phyloP scores from a whole-genome alignment of 2,797 vertebrate species.

The Sardinella longiceps region DNA sequence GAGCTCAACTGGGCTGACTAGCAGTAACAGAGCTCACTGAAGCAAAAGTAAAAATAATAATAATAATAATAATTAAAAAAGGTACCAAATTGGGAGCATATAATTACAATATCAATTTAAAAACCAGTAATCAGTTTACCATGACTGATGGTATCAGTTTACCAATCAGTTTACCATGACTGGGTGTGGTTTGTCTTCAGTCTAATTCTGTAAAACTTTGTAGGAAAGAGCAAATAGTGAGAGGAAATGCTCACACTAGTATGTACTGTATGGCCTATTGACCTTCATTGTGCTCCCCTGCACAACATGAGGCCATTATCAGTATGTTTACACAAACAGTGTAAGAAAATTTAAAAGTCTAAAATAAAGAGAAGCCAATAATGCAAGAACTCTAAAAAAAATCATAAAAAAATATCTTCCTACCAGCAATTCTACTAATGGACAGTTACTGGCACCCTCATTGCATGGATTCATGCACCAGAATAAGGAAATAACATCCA shows the following conservation, averaged over 20 bases:
- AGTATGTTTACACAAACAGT: not conserved
- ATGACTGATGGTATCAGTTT: too few species aligned
- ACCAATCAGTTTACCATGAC: not conserved
- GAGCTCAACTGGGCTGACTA: not conserved
- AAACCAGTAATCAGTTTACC: not conserved
- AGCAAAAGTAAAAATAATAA: not conserved
- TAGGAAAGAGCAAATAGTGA: not conserved
- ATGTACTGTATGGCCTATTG: not conserved
- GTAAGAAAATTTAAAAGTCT: not conserved
- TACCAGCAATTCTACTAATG: not conserved
- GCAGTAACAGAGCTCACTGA: not conserved
- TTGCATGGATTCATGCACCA: not conserved
- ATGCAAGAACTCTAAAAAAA: not conserved
- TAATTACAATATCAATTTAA: too few species aligned
- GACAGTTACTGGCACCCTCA: not conserved
- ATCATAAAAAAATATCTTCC: not conserved
- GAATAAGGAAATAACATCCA: not conserved
- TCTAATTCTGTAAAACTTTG: not conserved
- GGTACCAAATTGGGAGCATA: too few species aligned
- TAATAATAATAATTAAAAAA: not conserved
- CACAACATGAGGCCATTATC: not conserved
- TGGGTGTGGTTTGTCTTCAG: not conserved
- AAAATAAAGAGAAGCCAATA: not conserved
- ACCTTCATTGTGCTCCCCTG: not conserved
- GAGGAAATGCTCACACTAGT: not conserved